Percentiles rank a stretch among this genome's conserved stretches.
Conservation (phyloP, 2,888 invertebrate species). For the Tenodera sinensis region DNA sequence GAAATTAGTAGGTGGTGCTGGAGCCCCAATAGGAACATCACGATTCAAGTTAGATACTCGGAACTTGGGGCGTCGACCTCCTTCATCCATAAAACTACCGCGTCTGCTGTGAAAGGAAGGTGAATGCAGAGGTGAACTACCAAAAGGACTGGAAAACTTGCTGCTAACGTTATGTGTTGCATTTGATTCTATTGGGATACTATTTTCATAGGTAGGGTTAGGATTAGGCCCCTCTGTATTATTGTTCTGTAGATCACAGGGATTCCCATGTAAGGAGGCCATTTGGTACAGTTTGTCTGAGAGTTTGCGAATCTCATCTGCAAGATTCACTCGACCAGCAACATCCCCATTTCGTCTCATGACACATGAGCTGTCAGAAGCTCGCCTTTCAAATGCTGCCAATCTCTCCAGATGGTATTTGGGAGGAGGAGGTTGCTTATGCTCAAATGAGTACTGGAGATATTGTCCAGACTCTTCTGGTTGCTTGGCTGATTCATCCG, state of each 20-base stretch:
- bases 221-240: background rate
- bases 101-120: background rate
- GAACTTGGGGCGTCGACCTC: conserved; percentile 54
- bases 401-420: conserved; percentile 30
- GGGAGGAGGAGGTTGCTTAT: conserved; percentile 11
- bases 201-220: background rate
- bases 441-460: background rate
- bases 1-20: conserved; percentile 35
- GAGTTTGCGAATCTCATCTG: conserved; percentile 78
- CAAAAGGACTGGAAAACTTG: background rate
- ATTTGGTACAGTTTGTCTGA: conserved; percentile 66
- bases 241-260: background rate
- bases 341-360: conserved; percentile 44
- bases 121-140: background rate
- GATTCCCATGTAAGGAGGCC: conserved; percentile 27
- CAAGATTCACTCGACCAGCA: conserved; percentile 50
- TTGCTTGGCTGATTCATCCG: conserved; percentile 48
- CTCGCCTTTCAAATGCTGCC: conserved; percentile 60
- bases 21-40: conserved; percentile 66
- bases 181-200: background rate
- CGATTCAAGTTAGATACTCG: conserved; percentile 65
- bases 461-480: conserved; percentile 33
- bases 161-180: background rate
- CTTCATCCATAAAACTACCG: background rate
- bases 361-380: conserved; percentile 73